phyloP scores from a whole-genome alignment of 2,888 invertebrate genomes.

The Eutolmus rufibarbis region DNA sequence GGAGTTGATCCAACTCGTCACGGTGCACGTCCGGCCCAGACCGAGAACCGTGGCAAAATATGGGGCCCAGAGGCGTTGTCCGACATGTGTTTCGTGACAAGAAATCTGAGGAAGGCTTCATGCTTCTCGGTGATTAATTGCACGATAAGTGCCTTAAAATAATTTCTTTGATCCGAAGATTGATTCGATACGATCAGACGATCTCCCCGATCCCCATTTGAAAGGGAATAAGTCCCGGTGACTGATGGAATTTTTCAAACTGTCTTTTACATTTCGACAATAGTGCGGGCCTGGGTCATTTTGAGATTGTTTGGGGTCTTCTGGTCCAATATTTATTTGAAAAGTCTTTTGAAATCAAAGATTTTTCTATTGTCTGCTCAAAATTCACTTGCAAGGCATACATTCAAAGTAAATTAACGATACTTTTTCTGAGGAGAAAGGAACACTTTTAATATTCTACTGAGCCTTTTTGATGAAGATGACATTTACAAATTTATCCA shows the following conservation, averaged over 20 bases:
- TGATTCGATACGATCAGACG: slow-evolving; percentile 11
- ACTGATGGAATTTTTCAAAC: not conserved
- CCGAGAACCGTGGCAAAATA: not conserved
- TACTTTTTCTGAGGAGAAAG: not conserved
- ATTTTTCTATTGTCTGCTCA: not conserved
- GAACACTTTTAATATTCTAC: not conserved
- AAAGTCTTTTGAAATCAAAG: not conserved
- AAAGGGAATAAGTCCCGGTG: not conserved
- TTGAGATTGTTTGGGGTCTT: not conserved
- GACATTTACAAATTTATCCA: not conserved
- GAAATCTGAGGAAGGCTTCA: slow-evolving; percentile 26
- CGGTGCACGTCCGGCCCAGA: not conserved
- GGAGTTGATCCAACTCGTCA: slow-evolving; percentile 12
- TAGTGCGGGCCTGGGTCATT: not conserved
- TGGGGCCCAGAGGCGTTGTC: not conserved
- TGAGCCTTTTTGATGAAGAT: not conserved
- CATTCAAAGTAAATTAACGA: not conserved
- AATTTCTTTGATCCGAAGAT: slow-evolving; percentile 5
- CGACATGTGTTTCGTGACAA: slow-evolving; percentile 26
- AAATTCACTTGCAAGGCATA: not conserved
- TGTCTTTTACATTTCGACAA: not conserved
- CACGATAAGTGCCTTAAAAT: slow-evolving; percentile 13
- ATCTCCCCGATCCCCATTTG: not conserved
- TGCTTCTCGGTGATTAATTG: slow-evolving; percentile 21
- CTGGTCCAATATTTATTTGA: not conserved